phyloP scores from a whole-genome alignment of 2,797 vertebrate species.

The Pseudopleuronectes americanus region DNA sequence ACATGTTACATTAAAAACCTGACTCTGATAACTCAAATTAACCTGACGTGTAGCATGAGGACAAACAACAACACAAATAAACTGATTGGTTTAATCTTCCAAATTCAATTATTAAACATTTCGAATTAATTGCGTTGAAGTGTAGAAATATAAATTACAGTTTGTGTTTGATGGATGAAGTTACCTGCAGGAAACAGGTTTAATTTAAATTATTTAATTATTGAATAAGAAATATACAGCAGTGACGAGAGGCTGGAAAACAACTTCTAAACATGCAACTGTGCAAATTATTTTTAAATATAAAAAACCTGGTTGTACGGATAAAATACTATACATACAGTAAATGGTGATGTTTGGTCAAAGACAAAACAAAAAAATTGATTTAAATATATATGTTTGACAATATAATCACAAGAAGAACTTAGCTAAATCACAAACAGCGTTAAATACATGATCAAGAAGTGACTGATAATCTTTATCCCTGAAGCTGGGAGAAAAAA shows the following conservation, averaged over 20 bases:
- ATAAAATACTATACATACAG: constrained; percentile 8
- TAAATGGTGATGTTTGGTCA: neutral
- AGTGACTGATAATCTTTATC: neutral
- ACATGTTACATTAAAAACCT: too few relatives aligned
- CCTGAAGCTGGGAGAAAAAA: neutral
- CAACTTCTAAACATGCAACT: constrained; percentile 3
- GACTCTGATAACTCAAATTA: too few relatives aligned
- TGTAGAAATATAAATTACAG: constrained; percentile 55
- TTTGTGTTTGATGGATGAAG: neutral
- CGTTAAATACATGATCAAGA: too few relatives aligned
- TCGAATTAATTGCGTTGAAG: constrained; percentile 25
- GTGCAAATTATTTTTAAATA: neutral
- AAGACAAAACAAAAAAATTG: neutral
- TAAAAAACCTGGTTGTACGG: constrained; percentile 3
- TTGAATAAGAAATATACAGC: constrained; percentile 33
- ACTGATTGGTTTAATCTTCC: neutral
- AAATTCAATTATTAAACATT: constrained; percentile 20
- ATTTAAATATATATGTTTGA: neutral
- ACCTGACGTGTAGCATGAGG: neutral
- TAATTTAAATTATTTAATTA: constrained; percentile 41
- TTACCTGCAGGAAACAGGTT: neutral
- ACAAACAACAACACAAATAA: neutral
- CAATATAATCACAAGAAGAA: neutral
- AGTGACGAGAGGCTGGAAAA: constrained; percentile 4
- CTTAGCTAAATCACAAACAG: neutral